phyloP scores from a whole-genome alignment of 2,113 vertebrate species.

The Malurus cyaneus region DNA sequence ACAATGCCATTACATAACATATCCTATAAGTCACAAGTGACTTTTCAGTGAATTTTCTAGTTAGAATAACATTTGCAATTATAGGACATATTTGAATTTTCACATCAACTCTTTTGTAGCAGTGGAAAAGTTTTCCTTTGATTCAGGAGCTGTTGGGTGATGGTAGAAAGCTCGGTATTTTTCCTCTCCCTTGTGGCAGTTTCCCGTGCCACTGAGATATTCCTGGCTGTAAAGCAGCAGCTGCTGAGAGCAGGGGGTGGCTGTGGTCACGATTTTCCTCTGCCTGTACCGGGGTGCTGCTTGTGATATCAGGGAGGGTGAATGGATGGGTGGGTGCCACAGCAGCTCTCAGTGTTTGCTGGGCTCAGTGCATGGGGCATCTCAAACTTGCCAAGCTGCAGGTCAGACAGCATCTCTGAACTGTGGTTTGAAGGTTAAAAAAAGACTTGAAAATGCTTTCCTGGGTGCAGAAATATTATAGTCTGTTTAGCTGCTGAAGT shows the following conservation, averaged over 20 bases:
- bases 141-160: background rate
- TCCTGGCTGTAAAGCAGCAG: background rate
- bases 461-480: conserved; percentile 3
- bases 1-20: background rate
- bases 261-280: background rate
- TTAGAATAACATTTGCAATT: background rate
- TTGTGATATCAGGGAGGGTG: background rate
- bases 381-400: background rate
- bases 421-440: conserved; percentile 45
- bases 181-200: background rate
- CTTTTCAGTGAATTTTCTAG: background rate
- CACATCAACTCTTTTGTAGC: background rate
- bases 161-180: background rate
- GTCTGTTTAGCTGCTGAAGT: background rate
- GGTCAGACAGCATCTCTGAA: background rate
- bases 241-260: background rate
- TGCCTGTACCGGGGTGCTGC: background rate
- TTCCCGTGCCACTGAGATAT: background rate
- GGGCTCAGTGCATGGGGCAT: background rate
- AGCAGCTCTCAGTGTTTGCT: background rate
- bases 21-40: background rate
- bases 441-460: conserved; percentile 5
- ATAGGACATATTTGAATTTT: background rate
- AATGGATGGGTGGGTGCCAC: background rate
- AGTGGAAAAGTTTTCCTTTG: background rate